phyloP scores from a whole-genome alignment of 2,113 vertebrate genomes.

The Canis aureus region DNA sequence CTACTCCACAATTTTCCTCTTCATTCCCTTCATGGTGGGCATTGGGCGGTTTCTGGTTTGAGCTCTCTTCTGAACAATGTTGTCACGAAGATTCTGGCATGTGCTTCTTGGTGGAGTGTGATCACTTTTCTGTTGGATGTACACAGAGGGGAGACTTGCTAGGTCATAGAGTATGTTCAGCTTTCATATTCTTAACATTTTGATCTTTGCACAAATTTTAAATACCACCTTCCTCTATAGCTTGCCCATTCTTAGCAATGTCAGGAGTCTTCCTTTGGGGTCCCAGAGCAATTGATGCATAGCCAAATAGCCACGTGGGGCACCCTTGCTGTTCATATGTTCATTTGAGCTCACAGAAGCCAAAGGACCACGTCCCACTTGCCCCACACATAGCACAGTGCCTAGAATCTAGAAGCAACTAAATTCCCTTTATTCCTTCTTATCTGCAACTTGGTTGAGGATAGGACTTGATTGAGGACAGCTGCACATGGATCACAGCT shows the following conservation, averaged over 20 bases:
- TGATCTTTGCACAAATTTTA: not conserved
- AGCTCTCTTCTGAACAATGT: no score
- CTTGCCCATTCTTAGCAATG: no score
- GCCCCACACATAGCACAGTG: not conserved
- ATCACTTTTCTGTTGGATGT: not conserved
- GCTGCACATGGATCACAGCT: not conserved
- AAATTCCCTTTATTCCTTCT: not conserved
- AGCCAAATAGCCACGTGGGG: not conserved
- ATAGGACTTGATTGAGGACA: not conserved
- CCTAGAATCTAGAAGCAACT: not conserved
- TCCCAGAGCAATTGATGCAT: not conserved
- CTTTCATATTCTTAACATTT: not conserved
- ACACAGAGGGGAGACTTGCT: not conserved
- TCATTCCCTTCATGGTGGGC: not conserved
- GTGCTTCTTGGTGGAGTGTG: not conserved
- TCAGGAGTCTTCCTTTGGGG: not conserved
- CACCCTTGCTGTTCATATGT: not conserved
- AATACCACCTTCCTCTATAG: not conserved
- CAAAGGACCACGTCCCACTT: not conserved
- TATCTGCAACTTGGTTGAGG: not conserved
- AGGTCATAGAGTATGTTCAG: not conserved
- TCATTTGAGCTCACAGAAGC: not conserved
- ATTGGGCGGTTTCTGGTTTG: not conserved
- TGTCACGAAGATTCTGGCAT: not conserved
- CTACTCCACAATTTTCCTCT: no score